phyloP scores from a whole-genome alignment of 2,797 vertebrate genomes.

The Etheostoma nigrum region DNA sequence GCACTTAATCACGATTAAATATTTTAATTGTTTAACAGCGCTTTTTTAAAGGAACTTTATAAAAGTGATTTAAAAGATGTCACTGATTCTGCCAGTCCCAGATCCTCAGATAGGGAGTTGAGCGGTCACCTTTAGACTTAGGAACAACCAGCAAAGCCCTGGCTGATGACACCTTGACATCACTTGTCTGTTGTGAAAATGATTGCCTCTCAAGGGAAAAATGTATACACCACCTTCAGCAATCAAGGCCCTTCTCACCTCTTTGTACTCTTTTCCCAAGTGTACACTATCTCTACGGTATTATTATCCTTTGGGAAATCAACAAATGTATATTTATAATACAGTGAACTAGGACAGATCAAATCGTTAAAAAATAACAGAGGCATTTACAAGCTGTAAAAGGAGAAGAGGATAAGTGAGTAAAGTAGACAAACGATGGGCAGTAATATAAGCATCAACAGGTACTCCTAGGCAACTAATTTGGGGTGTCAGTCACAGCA shows the following conservation, averaged over 20 bases:
- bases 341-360: neutral
- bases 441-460: neutral
- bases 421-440: neutral
- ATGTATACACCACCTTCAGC: neutral
- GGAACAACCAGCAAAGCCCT: too few species aligned
- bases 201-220: constrained; percentile 1
- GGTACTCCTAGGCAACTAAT: neutral
- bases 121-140: too few species aligned
- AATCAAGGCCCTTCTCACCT: constrained; percentile 15
- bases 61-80: too few species aligned
- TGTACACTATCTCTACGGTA: neutral
- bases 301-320: neutral
- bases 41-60: too few species aligned
- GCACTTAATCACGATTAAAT: too few species aligned
- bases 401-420: neutral
- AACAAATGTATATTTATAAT: neutral
- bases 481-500: neutral
- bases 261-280: neutral
- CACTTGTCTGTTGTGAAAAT: constrained; percentile 4
- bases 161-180: neutral
- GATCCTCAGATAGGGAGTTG: too few species aligned
- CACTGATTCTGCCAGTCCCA: too few species aligned
- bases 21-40: too few species aligned
- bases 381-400: neutral
- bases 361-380: neutral